Evolutionary conservation across 37 sponge, comb jelly and placozoan genomes (phyloP), one percentile per base, ranked within the genome.

Genomic region (Chondrosia reniformis): DNA sequence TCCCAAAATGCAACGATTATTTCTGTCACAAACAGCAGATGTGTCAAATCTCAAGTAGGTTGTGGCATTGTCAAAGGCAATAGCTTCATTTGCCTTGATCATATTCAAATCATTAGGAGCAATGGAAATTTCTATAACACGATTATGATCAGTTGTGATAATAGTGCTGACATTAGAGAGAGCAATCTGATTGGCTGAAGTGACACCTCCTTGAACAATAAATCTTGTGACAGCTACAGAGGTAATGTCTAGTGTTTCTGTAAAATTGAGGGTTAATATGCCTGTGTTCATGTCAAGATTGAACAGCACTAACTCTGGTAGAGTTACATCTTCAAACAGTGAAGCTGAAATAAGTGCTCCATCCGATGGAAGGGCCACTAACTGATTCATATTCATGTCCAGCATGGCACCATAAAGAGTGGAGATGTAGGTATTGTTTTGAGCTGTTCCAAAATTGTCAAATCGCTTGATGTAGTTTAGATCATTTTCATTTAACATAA

Each of bases 401-500:
- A 49, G 0, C 0, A 94, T 67, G 32, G 88, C 62, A 12, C 45
- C 55, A 45, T 30, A n/a, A 1, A 76, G 59, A 30, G 65, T 83
- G 27, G 83, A 39, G 15, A 89, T 30, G 66, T 55, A 94, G 40
- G 91, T 90, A 33, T 89, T 79, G 44, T 80, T 84, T 32, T 30
- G 75, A 37, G 36, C 72, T 3, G 89, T 85, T 2, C 87, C 87
- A 84, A 93, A 93, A 55, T 81, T 83, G 10, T 64, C 17, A 67
- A 81, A 74, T 36, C 67, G 58, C 74, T 93, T 93, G 78, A 93
- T 89, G 67, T 75, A 83, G 41, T 93, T 86, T 30, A 89, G 80
- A 54, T 93, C 87, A n/a, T 76, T 72, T 37, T 34, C 52, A 79
- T 44, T 45, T 33, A 93, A 67, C n/a, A 41, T 81, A 33, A 84